Evolutionary conservation across 2,888 invertebrate species (phyloP), one percentile per base, ranked within the genome.

Genomic region (Cerastis rubricosa): DNA sequence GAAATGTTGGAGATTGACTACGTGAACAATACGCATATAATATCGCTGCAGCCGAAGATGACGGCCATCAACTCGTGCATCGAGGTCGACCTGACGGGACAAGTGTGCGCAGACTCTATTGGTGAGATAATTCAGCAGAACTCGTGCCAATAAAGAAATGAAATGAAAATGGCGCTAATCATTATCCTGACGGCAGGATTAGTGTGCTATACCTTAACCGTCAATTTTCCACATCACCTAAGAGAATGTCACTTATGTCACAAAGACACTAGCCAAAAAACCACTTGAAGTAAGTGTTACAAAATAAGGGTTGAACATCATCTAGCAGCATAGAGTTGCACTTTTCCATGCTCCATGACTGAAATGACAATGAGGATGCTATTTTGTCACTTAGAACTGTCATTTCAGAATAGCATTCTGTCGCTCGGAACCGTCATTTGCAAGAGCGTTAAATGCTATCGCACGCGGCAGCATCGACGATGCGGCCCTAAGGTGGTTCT

Each of bases 21-120:
- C 92, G 99, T 99, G 29, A 99, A 99, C 96, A 98, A 98, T 92
- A 98, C 98, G 0, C 97, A 98, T 87, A 96, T 99, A 76, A 97
- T 99, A 74, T 98, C 98, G 0, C 97, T 97, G 90, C 98, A 98
- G 94, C 99, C 99, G 0, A 97, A 97, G 87, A 99, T 99, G 98
- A 99, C 99, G 0, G 99, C 99, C 76, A 99, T 99, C 91, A 99
- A 99, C 96, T 99, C 99, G 0, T 99, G 99, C 93, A 98, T 99
- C 88, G 99, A 99, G 95, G 98, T 97, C 1, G 99, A 99, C 94
- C 95, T 99, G 71, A 99, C 99, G 0, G 99, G 99, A 0, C 99
- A 99, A 94, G 98, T 99, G 35, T 98, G 98, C 85, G 97, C 99
- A 0, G 99, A 99, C 92, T 99, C 99, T 43, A 99, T 99, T 89